phyloP scores from a whole-genome alignment of 2,888 invertebrate species.

The Ormyrus nitidulus region DNA sequence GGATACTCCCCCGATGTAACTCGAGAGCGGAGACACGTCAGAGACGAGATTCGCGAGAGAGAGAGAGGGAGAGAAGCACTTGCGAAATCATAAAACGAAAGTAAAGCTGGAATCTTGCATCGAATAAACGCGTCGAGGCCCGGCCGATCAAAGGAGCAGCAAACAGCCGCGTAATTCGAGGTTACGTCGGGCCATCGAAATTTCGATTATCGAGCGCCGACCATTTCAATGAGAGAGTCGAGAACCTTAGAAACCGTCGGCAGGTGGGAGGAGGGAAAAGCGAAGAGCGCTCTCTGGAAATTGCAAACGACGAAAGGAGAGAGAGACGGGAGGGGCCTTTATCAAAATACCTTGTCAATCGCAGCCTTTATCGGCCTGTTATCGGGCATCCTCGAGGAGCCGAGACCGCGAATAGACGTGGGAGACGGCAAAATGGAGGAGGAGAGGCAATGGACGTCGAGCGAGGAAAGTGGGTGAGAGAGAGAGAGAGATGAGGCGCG shows the following conservation, averaged over 20 bases:
- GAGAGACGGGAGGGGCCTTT: slow-evolving; percentile 59
- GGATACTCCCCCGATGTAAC: no score
- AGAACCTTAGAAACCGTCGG: no score
- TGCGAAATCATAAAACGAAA: not conserved
- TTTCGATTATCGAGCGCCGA: slow-evolving; percentile 42
- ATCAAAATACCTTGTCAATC: slow-evolving; percentile 71
- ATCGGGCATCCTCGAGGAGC: slow-evolving; percentile 4
- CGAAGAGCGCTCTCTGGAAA: no score
- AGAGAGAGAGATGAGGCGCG: not conserved
- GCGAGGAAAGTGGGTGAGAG: slow-evolving; percentile 25
- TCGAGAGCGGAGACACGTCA: no score
- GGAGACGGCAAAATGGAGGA: slow-evolving; percentile 39
- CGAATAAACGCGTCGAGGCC: not conserved
- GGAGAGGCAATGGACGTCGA: not conserved
- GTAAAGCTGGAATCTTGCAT: not conserved
- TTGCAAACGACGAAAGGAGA: not conserved
- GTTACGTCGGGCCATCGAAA: slow-evolving; percentile 8
- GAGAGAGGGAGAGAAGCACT: not conserved
- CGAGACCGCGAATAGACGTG: slow-evolving; percentile 5
- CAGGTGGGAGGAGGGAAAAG: no score
- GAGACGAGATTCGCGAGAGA: no score
- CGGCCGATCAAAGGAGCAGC: no score
- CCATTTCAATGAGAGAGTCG: slow-evolving; percentile 30
- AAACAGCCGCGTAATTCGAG: slow-evolving; percentile 10
- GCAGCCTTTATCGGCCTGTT: slow-evolving; percentile 68